Conservation (phyloP, 1,140 invertebrate species). For the Propsilocerus akamusi region DNA sequence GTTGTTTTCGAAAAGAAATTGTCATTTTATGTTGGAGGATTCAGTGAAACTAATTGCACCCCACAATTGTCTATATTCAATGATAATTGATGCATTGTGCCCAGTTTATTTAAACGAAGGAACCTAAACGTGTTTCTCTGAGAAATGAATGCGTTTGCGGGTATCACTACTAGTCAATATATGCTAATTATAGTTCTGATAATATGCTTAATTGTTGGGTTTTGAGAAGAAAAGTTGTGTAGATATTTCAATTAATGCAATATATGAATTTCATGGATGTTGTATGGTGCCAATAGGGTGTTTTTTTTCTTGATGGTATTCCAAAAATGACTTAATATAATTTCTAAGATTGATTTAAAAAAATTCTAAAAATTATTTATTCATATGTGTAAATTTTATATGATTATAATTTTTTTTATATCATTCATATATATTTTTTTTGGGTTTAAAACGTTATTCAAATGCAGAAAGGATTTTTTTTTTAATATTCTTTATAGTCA, state of each 20-base stretch:
- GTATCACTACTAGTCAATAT: no score
- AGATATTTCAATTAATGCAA: no score
- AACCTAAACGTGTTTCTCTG: no score
- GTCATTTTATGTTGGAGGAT: constrained; percentile 12
- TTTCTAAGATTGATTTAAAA: background rate
- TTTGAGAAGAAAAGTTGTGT: no score
- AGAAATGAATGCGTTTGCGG: no score
- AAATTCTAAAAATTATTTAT: background rate
- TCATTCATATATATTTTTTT: background rate
- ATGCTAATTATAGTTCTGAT: no score
- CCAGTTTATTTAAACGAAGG: constrained; percentile 23
- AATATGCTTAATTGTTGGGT: no score
- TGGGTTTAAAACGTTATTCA: background rate
- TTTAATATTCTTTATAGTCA: background rate
- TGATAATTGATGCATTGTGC: constrained; percentile 20
- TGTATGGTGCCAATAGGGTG: no score
- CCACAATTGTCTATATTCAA: constrained; percentile 11
- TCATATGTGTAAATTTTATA: background rate
- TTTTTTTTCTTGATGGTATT: no score
- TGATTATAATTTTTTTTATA: background rate
- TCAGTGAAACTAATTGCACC: no score
- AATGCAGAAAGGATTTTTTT: background rate
- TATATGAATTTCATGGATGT: no score
- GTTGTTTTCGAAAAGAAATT: constrained; percentile 8
- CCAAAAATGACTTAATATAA: no score